Conservation (phyloP, 2,888 invertebrate species). For the Acronicta psi region DNA sequence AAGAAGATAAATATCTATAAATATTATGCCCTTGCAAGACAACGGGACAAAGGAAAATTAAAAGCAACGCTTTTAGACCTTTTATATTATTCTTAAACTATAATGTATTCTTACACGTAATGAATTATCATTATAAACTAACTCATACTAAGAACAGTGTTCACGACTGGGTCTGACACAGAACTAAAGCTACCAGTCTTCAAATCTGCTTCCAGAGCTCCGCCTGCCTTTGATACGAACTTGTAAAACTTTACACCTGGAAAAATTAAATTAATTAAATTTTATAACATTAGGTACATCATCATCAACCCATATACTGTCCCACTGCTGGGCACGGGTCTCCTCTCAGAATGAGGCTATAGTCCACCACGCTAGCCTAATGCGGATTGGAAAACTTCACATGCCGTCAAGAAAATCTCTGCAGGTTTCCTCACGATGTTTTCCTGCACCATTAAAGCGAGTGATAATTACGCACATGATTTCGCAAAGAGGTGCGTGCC, state of each 20-base stretch:
- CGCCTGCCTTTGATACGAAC: constrained; percentile 64
- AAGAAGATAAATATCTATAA: too few relatives aligned
- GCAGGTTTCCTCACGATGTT: too few relatives aligned
- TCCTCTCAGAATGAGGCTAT: too few relatives aligned
- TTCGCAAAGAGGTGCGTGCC: too few relatives aligned
- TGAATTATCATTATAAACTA: constrained; percentile 22
- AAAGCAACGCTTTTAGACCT: not conserved
- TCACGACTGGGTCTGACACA: constrained; percentile 25
- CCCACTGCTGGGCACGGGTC: too few relatives aligned
- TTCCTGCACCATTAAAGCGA: too few relatives aligned
- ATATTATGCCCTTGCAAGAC: too few relatives aligned
- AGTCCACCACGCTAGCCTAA: too few relatives aligned
- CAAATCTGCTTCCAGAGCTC: constrained; percentile 20
- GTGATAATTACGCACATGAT: too few relatives aligned
- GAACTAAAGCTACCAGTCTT: constrained; percentile 19
- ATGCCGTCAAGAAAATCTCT: too few relatives aligned
- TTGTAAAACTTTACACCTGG: constrained; percentile 83
- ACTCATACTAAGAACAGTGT: constrained; percentile 11
- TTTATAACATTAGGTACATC: not conserved
- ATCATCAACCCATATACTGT: too few relatives aligned
- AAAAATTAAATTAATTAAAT: constrained; percentile 43
- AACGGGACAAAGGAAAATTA: not conserved
- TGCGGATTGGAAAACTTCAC: too few relatives aligned
- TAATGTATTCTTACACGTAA: not conserved
- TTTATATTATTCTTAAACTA: constrained; percentile 3